Evolutionary conservation across 2,888 invertebrate genomes (phyloP), one percentile per base, ranked within the genome.

Genomic region (Theodoxus fluviatilis): DNA sequence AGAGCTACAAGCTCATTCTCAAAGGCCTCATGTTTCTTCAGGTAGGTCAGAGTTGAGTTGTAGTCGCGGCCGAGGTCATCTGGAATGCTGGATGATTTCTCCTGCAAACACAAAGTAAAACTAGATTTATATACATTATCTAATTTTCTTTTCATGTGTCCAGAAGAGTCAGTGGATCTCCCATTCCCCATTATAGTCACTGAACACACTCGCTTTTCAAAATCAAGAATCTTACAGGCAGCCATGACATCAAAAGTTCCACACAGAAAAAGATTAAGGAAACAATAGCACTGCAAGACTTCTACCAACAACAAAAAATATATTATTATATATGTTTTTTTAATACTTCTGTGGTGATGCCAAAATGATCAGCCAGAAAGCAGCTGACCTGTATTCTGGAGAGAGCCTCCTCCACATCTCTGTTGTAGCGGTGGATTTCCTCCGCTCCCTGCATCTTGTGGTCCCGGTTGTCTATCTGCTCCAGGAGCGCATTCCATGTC

Each of bases 341-440:
- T n/a, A n/a, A n/a, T n/a, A n/a, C n/a, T n/a, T n/a, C n/a, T n/a
- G n/a, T n/a, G n/a, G n/a, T n/a, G n/a, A n/a, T n/a, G n/a, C n/a
- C n/a, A n/a, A n/a, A n/a, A n/a, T n/a, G n/a, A n/a, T n/a, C n/a
- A n/a, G n/a, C n/a, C n/a, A n/a, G n/a, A n/a, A n/a, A n/a, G n/a
- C 52, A 22, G 4, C n/a, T 63, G 72, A 83, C 84, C 77, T 94
- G 94, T 52, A 95, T 96, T 33, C 97, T 90, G 52, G 94, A 93
- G 9, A 95, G 87, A 1, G 96, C 93, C 84, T 98, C 97, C 31
- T 93, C 94, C 1, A 94, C 95, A 88, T 98, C 98, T 68, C 97
- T 92, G 88, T 98, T 98, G 91, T 97, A 98, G 69, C 96, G 91
- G 88, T 98, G 98, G 77, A 98, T 95, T 89, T 98, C 96, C 12